Base-by-base conservation (phyloP, 2,797 vertebrate species). In the Phalloptychus januarius region DNA sequence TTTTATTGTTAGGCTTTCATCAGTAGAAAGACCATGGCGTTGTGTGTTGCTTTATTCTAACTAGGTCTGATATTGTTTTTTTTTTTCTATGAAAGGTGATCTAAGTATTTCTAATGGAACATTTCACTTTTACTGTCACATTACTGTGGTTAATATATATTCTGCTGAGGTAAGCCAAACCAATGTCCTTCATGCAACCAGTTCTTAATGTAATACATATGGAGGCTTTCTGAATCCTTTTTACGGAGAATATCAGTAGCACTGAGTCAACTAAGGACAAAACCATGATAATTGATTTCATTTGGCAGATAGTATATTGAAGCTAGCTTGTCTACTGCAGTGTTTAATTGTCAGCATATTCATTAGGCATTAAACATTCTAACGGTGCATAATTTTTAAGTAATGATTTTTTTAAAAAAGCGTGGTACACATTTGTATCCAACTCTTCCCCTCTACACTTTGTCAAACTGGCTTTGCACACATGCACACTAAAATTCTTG, bases 81-180 rank as follows among this genome's bases (percentile, higher is more conserved):
- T 7, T 3, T 45, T 46, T 46, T 46, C 5, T 46, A 18, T 38
- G 4, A 38, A 44, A 65, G 79, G 74, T 45, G 80, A 31, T 86
- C 76, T 79, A 82, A 84, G 75, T 78, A 83, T 91, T 88, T 88
- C 79, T 31, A 67, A 83, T 69, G 67, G 72, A 76, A 81, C 80
- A 72, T 87, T 90, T 71, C 86, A 82, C 75, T 79, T 65, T 73
- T 80, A 89, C 86, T 87, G 81, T 58, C 15, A 87, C 85, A 77
- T 80, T 36, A 7, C 73, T 58, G 33, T 46, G 77, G 56, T 80
- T 56, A 65, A 83, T 79, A 45, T 8, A 11, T 79, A 71, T 75
- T 44, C 38, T 76, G 75, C 74, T 50, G 65, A 79, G 78, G 72
- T 76, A 75, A 81, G 71, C 20, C 72, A 81, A 78, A 33, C 79